Percentiles rank a stretch among this genome's conserved stretches.
phyloP scores from a whole-genome alignment of 2,797 vertebrate genomes.

The Fistularia tabacaria region DNA sequence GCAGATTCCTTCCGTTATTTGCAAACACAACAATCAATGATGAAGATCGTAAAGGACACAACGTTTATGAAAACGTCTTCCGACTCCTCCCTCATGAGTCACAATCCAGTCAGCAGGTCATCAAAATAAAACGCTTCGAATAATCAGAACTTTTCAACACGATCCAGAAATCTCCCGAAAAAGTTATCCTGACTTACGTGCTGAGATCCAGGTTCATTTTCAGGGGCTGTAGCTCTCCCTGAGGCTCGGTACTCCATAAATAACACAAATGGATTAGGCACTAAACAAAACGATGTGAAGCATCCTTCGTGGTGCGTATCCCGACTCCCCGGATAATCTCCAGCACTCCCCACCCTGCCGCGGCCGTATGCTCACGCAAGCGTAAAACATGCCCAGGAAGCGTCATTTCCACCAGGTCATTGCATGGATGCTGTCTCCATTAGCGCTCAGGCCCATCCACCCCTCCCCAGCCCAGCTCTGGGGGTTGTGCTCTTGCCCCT shows the following conservation, averaged over 20 bases:
- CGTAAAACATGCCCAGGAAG: slow-evolving; percentile 67
- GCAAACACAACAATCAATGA: too few species aligned
- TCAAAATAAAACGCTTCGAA: slow-evolving; percentile 7
- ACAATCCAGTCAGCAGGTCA: slow-evolving; percentile 2
- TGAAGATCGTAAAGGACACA: too few species aligned
- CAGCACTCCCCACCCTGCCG: slow-evolving; percentile 44
- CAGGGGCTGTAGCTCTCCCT: slow-evolving; percentile 34
- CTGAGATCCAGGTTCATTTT: slow-evolving; percentile 29
- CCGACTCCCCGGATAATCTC: slow-evolving; percentile 36
- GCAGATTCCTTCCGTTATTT: too few species aligned
- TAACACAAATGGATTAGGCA: neutral
- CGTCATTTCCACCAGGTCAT: slow-evolving; percentile 67
- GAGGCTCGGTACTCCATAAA: slow-evolving; percentile 20
- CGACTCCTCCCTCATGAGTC: neutral
- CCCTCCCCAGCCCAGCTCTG: slow-evolving; percentile 8
- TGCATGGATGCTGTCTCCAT: slow-evolving; percentile 64
- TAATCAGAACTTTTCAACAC: slow-evolving; percentile 19
- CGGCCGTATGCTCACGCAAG: slow-evolving; percentile 59
- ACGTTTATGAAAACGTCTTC: neutral
- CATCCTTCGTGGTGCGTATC: slow-evolving; percentile 44
- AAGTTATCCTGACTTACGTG: slow-evolving; percentile 54
- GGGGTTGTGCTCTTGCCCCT: slow-evolving; percentile 56
- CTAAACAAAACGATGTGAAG: slow-evolving; percentile 63
- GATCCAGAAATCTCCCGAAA: slow-evolving; percentile 13
- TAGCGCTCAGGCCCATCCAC: slow-evolving; percentile 42